phyloP scores from a whole-genome alignment of 1,140 invertebrate species.

The Tenebrio molitor region DNA sequence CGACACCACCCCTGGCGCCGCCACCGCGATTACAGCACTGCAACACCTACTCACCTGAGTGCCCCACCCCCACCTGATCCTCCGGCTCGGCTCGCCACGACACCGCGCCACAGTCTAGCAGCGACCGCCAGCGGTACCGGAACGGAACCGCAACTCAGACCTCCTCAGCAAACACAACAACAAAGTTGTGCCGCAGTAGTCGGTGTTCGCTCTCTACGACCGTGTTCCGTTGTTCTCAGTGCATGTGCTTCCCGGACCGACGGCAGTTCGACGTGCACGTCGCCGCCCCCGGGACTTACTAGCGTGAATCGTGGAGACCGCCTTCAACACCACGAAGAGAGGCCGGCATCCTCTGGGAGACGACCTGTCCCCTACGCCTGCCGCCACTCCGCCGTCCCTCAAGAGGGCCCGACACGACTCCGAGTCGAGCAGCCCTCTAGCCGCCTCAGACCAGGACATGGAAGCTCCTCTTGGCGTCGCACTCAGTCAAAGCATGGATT shows the following conservation, averaged over 20 bases:
- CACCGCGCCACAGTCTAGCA: conserved; percentile 56
- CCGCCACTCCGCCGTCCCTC: conserved; percentile 66
- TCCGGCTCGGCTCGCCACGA: conserved; percentile 50
- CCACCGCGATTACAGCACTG: conserved; percentile 58
- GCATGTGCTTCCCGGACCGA: conserved; percentile 49
- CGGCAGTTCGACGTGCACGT: conserved; percentile 42
- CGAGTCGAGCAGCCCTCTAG: conserved; percentile 64
- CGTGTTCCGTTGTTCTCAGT: conserved; percentile 31
- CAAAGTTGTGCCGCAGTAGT: conserved; percentile 31
- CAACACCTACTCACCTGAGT: conserved; percentile 65
- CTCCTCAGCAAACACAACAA: conserved; percentile 7
- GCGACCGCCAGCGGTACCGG: conserved; percentile 50
- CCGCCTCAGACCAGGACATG: conserved; percentile 63
- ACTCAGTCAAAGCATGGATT: conserved; percentile 90
- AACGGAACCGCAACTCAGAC: neutral
- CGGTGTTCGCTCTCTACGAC: conserved; percentile 45
- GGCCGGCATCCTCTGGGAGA: conserved; percentile 65
- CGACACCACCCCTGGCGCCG: conserved; percentile 62
- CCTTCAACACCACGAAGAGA: conserved; percentile 64
- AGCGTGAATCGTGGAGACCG: conserved; percentile 65
- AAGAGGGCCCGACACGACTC: conserved; percentile 72
- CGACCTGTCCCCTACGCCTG: conserved; percentile 62
- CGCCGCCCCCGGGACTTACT: conserved; percentile 48
- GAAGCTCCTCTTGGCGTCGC: conserved; percentile 73
- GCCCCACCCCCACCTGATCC: conserved; percentile 63